These are phyloP conservation scores for Gopherus flavomarginatus DNA, from an alignment of 2,113 vertebrate genomes.

Conservation along the genomic window DNA sequence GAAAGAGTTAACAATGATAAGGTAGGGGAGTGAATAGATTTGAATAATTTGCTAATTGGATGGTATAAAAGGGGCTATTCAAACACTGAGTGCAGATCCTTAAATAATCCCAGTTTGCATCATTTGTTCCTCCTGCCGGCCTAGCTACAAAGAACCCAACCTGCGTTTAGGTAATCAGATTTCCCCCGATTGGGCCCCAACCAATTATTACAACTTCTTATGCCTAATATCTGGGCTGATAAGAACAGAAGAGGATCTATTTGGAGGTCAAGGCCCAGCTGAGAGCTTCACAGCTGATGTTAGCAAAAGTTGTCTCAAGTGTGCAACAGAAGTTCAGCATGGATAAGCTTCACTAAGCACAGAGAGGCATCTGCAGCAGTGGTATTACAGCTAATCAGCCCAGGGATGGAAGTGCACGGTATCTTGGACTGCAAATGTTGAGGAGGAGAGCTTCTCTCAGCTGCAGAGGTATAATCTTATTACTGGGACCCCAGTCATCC, in stretches of 20 bases:
- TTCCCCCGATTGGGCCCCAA: slow-evolving; percentile 15
- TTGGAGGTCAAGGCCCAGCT: neutral
- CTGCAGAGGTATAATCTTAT: slow-evolving; percentile 19
- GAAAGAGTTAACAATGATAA: neutral
- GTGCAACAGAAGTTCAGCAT: neutral
- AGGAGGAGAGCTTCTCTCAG: neutral
- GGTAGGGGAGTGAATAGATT: neutral
- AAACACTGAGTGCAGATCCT: neutral
- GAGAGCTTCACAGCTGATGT: neutral
- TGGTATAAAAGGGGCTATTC: neutral
- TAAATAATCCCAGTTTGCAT: neutral
- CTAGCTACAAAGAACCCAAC: neutral
- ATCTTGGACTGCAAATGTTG: neutral
- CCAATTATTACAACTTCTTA: slow-evolving; percentile 17
- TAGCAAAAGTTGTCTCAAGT: slow-evolving; percentile 11
- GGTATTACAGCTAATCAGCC: slow-evolving; percentile 27
- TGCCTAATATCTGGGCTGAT: slow-evolving; percentile 14
- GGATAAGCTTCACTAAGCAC: neutral
- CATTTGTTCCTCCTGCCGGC: neutral
- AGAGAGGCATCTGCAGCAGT: slow-evolving; percentile 26
- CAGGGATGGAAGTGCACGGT: neutral
- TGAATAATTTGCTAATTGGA: neutral
- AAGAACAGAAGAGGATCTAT: neutral
- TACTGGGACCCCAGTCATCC: neutral
- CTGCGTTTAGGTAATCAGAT: slow-evolving; percentile 15